These are phyloP conservation scores for Gastrophysa polygoni DNA, from an alignment of 2,888 invertebrate genomes.

Conservation along the genomic window DNA sequence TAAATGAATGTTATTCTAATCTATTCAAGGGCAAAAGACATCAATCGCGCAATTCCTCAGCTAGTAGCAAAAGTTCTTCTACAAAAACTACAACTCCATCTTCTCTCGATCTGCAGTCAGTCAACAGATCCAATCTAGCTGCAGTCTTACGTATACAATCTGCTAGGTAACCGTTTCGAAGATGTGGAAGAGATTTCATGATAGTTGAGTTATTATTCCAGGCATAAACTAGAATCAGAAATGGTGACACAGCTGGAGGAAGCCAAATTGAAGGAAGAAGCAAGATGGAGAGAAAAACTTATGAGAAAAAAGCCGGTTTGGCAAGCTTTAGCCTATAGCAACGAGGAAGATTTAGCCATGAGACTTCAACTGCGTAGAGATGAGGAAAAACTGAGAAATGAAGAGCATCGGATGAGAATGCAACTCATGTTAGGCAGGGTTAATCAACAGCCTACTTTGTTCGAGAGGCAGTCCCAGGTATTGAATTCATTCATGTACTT, in stretches of 20 bases:
- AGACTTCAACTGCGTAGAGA: constrained; percentile 69
- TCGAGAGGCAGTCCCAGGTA: constrained; percentile 72
- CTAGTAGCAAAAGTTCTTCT: constrained; percentile 50
- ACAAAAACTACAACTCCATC: constrained; percentile 51
- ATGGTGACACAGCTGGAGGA: constrained; percentile 66
- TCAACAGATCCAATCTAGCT: constrained; percentile 70
- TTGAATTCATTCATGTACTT: too few relatives aligned
- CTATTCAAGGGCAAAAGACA: constrained; percentile 29
- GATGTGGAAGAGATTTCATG: neutral
- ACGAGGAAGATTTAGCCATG: constrained; percentile 72
- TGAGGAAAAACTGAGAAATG: constrained; percentile 70
- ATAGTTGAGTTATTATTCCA: constrained; percentile 37
- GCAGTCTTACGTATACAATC: constrained; percentile 70
- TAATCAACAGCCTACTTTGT: constrained; percentile 71
- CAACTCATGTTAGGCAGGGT: constrained; percentile 74
- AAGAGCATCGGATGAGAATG: constrained; percentile 74
- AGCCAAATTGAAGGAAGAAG: constrained; percentile 64
- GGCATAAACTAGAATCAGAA: constrained; percentile 68
- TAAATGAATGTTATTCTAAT: too few relatives aligned
- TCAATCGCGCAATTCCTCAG: constrained; percentile 43
- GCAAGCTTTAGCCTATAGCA: constrained; percentile 69
- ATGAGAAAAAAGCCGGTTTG: constrained; percentile 72
- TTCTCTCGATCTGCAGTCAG: constrained; percentile 56
- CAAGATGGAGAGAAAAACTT: constrained; percentile 65
- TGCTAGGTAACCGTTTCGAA: constrained; percentile 56